Evolutionary conservation across 2,113 vertebrate species (phyloP).

Genomic region (Anoura caudifer): DNA sequence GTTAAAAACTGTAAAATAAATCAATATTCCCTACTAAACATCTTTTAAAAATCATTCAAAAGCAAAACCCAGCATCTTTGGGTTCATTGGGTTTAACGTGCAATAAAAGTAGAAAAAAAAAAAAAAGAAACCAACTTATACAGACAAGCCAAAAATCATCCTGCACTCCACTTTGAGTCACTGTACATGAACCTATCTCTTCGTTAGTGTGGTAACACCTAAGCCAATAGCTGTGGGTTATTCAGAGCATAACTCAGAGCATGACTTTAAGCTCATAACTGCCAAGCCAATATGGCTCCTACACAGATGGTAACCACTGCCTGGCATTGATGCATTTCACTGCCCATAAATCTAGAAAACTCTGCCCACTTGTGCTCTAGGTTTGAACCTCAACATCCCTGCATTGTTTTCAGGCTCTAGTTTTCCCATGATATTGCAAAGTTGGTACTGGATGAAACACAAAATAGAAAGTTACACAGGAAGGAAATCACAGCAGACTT

Average conservation of each 20-base stretch:
- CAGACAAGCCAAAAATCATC: neutral
- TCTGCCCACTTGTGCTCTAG: neutral
- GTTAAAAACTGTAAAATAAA: neutral
- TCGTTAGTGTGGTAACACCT: fast-evolving
- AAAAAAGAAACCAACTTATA: neutral
- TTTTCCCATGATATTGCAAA: neutral
- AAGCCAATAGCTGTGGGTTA: neutral
- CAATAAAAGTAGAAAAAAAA: neutral
- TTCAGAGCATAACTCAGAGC: neutral
- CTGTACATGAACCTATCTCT: neutral
- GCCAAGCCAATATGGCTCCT: neutral
- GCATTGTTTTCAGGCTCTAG: neutral
- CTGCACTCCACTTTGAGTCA: neutral
- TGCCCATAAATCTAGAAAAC: neutral
- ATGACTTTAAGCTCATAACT: neutral
- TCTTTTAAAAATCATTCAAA: slow-evolving; percentile 37
- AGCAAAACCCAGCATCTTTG: neutral
- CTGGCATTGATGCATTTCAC: neutral
- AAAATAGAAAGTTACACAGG: neutral
- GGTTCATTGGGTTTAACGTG: neutral
- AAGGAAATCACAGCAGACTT: neutral
- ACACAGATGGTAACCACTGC: neutral
- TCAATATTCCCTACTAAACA: neutral
- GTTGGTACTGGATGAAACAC: neutral
- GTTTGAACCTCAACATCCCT: neutral